Conservation (phyloP, 1,140 invertebrate species). For the Doryteuthis pealeii region DNA sequence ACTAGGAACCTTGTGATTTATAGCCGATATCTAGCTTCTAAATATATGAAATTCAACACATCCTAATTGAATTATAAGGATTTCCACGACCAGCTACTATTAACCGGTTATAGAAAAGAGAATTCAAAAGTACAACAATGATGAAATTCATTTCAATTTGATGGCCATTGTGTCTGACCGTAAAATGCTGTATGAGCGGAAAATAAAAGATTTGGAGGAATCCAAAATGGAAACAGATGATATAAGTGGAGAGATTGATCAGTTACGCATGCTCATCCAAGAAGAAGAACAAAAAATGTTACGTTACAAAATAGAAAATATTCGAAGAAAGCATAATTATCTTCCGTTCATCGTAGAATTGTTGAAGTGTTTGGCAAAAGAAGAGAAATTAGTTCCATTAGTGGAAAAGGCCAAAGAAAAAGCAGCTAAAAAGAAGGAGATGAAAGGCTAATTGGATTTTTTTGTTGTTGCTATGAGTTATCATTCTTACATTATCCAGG, state of each 20-base stretch:
- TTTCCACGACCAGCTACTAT: too few relatives aligned
- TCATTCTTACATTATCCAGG: too few relatives aligned
- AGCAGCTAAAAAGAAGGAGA: too few relatives aligned
- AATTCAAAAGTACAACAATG: conserved; percentile 93
- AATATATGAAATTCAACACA: too few relatives aligned
- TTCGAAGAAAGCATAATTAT: conserved; percentile 95
- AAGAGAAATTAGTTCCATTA: conserved; percentile 77
- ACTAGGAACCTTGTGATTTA: too few relatives aligned
- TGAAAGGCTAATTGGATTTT: too few relatives aligned
- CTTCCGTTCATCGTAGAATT: conserved; percentile 96
- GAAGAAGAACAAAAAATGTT: conserved; percentile 86
- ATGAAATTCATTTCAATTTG: conserved; percentile 98
- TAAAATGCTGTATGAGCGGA: conserved; percentile 80
- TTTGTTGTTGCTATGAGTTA: too few relatives aligned
- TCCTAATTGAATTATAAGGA: too few relatives aligned
- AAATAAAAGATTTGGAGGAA: conserved; percentile 70
- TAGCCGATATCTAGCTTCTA: too few relatives aligned
- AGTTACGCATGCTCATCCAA: conserved; percentile 76
- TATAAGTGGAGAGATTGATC: conserved; percentile 70
- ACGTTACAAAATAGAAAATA: conserved; percentile 86
- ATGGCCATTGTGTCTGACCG: conserved; percentile 95
- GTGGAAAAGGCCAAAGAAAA: conserved; percentile 54
- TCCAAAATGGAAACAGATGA: conserved; percentile 67
- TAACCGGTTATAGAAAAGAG: too few relatives aligned
- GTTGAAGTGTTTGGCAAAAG: conserved; percentile 88